Conservation (phyloP, 2,797 vertebrate species). For the Spondyliosoma cantharus region DNA sequence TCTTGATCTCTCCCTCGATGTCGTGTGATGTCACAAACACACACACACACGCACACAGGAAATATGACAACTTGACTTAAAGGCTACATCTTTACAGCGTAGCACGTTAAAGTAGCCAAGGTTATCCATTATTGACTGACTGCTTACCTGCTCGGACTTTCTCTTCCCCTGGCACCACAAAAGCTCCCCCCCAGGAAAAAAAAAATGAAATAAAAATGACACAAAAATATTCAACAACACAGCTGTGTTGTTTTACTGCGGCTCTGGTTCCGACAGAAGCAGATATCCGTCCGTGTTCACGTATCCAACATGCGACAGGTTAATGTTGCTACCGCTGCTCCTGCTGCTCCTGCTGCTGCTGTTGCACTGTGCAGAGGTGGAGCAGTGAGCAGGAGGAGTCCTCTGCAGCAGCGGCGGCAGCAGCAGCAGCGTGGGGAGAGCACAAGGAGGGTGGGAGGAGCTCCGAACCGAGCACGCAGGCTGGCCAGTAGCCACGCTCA, state of each 20-base stretch:
- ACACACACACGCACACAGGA: neutral
- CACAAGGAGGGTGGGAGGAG: slow-evolving; percentile 78
- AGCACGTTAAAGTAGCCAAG: slow-evolving; percentile 40
- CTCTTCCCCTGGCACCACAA: slow-evolving; percentile 74
- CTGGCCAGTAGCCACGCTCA: slow-evolving; percentile 46
- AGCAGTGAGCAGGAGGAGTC: slow-evolving; percentile 62
- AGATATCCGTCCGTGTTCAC: slow-evolving; percentile 8
- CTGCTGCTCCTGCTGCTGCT: slow-evolving; percentile 30
- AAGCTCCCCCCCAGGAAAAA: slow-evolving; percentile 34
- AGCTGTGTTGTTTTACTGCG: neutral
- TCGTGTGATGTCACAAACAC: slow-evolving; percentile 17
- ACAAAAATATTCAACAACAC: slow-evolving; percentile 5
- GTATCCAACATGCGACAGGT: slow-evolving; percentile 56
- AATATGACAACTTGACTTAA: neutral
- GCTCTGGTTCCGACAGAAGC: slow-evolving; percentile 12
- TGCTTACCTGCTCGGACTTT: slow-evolving; percentile 80
- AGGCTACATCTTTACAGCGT: neutral
- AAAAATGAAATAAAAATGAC: neutral
- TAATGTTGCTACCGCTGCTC: slow-evolving; percentile 31
- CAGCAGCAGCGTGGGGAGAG: slow-evolving; percentile 53
- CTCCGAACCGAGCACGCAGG: slow-evolving; percentile 57
- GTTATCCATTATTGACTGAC: slow-evolving; percentile 49
- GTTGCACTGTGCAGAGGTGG: slow-evolving; percentile 68
- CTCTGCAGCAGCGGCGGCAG: slow-evolving; percentile 77
- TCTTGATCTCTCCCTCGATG: slow-evolving; percentile 37